Conservation (phyloP, 2,888 invertebrate genomes). For the Disparrhopalites patrizii region DNA sequence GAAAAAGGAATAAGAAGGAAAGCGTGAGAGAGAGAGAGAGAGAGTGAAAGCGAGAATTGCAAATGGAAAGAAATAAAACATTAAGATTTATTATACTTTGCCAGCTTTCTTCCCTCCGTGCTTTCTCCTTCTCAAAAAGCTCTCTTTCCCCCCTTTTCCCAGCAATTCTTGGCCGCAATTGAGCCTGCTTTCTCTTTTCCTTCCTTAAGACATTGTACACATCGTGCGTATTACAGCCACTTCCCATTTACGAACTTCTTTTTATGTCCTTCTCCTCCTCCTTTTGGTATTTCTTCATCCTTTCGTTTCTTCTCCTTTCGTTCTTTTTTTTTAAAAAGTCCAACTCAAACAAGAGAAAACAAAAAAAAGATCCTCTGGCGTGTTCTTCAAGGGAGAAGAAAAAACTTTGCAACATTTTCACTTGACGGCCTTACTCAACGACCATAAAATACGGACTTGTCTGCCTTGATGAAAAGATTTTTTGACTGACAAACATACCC, state of each 20-base stretch:
- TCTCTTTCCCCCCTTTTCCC: conserved; percentile 9
- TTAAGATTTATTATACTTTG: conserved; percentile 17
- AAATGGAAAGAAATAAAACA: conserved; percentile 8
- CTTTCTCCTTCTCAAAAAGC: no score
- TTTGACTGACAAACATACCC: not conserved
- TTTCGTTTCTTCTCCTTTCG: not conserved
- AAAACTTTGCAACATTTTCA: conserved; percentile 1
- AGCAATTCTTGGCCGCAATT: conserved; percentile 3
- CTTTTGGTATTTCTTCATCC: not conserved
- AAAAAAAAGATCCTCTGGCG: not conserved
- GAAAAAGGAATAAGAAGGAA: not conserved
- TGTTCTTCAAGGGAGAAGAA: not conserved
- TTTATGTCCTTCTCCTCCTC: not conserved
- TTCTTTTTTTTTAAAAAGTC: not conserved
- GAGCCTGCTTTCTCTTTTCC: no score
- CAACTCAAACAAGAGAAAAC: no score
- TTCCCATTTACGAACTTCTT: conserved; percentile 2
- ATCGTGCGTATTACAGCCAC: no score
- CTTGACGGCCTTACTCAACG: conserved; percentile 8
- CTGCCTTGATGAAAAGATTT: conserved; percentile 4
- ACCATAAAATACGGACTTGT: conserved; percentile 8
- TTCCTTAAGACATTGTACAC: no score
- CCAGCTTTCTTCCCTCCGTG: conserved; percentile 5
- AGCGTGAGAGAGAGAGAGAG: not conserved
- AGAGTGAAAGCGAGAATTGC: not conserved